These are phyloP conservation scores for Amitus sp. DNA, from an alignment of 2,888 invertebrate genomes.

Conservation along the genomic window DNA sequence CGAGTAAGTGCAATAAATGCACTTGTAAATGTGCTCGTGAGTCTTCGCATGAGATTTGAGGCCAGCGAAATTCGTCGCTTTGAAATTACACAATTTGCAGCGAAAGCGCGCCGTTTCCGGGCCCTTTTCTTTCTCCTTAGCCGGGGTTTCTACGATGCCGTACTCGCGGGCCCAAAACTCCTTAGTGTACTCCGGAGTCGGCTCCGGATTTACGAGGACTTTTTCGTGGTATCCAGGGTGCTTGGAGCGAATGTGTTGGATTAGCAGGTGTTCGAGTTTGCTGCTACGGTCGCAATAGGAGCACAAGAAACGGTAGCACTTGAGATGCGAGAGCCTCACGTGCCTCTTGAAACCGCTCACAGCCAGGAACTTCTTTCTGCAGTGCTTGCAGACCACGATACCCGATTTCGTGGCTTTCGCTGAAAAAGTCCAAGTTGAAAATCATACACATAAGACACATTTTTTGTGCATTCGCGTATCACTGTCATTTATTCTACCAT, in stretches of 20 bases:
- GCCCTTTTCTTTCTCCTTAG: no score
- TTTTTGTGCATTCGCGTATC: no score
- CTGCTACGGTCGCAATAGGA: slow-evolving; percentile 58
- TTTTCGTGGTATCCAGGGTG: slow-evolving; percentile 49
- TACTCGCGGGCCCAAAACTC: slow-evolving; percentile 61
- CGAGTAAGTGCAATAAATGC: slow-evolving; percentile 56
- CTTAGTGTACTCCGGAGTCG: slow-evolving; percentile 46
- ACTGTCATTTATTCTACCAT: no score
- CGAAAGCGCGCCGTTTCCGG: slow-evolving; percentile 7
- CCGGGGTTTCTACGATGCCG: no score
- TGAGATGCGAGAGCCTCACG: slow-evolving; percentile 55
- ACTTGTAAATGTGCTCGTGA: slow-evolving; percentile 53
- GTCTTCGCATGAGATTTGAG: slow-evolving; percentile 53
- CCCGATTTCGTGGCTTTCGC: background rate
- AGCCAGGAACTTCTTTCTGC: slow-evolving; percentile 48
- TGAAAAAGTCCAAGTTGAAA: no score
- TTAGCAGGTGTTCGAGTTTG: slow-evolving; percentile 50
- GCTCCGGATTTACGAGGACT: slow-evolving; percentile 49
- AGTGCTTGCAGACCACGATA: slow-evolving; percentile 53
- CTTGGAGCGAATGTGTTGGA: slow-evolving; percentile 53
- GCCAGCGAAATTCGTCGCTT: slow-evolving; percentile 48
- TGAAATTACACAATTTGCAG: slow-evolving; percentile 54
- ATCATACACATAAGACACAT: no score
- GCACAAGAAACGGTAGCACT: slow-evolving; percentile 52
- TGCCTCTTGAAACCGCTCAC: slow-evolving; percentile 60